Conservation (phyloP, 2,797 vertebrate species). For the Hippocampus kuda region DNA sequence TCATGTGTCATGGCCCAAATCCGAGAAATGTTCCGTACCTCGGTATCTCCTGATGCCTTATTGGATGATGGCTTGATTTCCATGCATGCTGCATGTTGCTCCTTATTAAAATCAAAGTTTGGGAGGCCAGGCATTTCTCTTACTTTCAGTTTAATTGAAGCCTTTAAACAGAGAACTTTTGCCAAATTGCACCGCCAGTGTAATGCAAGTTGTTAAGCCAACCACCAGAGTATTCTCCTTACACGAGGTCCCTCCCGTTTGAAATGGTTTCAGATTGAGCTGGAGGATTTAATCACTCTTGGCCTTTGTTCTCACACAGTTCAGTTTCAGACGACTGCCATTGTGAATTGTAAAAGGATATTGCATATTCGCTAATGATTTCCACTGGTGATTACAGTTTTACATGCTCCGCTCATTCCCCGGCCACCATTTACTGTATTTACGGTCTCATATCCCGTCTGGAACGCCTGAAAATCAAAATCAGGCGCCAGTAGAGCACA, state of each 20-base stretch:
- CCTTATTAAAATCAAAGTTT: constrained; percentile 35
- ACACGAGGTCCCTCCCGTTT: constrained; percentile 53
- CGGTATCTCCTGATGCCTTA: constrained; percentile 25
- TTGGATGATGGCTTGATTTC: constrained; percentile 33
- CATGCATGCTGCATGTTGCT: constrained; percentile 32
- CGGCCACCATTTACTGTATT: constrained; percentile 12
- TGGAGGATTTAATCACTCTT: constrained; percentile 54
- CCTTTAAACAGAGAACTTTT: constrained; percentile 33
- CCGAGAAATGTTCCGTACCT: constrained; percentile 8
- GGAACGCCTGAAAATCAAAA: constrained; percentile 31
- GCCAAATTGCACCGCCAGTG: constrained; percentile 51
- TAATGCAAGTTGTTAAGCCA: constrained; percentile 56
- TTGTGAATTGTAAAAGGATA: constrained; percentile 60
- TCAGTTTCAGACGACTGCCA: constrained; percentile 51
- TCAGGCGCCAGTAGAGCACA: constrained; percentile 24
- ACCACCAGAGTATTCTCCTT: constrained; percentile 58
- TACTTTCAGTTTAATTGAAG: constrained; percentile 57
- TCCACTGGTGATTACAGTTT: constrained; percentile 55
- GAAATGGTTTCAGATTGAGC: constrained; percentile 54
- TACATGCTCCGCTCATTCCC: constrained; percentile 29
- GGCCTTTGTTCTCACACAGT: constrained; percentile 49
- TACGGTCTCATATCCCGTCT: constrained; percentile 23
- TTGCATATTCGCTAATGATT: constrained; percentile 63
- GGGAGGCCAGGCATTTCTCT: constrained; percentile 42
- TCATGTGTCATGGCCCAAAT: constrained; percentile 2